phyloP scores from a whole-genome alignment of 2,113 vertebrate genomes.

The Ptilorrhoa leucosticta region DNA sequence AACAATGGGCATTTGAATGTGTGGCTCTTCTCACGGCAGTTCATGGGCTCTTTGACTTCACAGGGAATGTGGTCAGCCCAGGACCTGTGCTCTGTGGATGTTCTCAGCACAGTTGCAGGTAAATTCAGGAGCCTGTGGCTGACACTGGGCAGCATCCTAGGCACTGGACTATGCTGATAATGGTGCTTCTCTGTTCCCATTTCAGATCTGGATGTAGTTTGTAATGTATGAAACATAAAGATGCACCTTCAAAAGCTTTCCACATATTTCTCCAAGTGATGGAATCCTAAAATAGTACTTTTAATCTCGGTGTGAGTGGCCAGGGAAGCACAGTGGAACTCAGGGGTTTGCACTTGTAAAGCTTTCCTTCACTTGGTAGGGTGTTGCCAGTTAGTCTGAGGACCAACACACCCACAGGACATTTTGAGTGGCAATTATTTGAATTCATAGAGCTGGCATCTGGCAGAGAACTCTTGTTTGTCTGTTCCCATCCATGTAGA shows the following conservation, averaged over 20 bases:
- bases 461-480: not conserved
- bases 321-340: not conserved
- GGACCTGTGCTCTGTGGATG: not conserved
- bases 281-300: not conserved
- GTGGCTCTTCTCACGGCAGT: not conserved
- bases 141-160: not conserved
- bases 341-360: not conserved
- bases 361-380: not conserved
- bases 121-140: not conserved
- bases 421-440: not conserved
- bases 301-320: not conserved
- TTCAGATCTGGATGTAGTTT: not conserved
- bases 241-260: not conserved
- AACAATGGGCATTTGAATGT: slow-evolving; percentile 19
- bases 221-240: not conserved
- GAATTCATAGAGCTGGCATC: not conserved
- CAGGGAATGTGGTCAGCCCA: not conserved
- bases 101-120: not conserved
- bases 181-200: not conserved
- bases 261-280: not conserved
- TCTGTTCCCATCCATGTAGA: not conserved
- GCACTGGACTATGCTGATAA: not conserved
- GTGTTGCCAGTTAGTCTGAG: not conserved
- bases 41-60: slow-evolving; percentile 7
- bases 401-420: not conserved